phyloP scores from a whole-genome alignment of 1,140 invertebrate species.

The Neodiprion pinetum region DNA sequence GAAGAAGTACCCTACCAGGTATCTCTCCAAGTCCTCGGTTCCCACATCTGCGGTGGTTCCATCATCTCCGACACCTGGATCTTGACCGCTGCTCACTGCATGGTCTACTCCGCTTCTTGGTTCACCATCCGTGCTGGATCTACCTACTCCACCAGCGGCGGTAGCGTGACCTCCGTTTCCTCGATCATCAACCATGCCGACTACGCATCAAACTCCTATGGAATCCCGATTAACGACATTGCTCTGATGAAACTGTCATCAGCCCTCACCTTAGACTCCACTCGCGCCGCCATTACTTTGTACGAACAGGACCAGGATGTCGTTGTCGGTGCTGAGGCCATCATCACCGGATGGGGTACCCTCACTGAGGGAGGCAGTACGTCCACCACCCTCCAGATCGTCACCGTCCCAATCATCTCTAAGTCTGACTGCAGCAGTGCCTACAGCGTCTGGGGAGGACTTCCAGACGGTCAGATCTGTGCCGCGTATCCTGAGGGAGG shows the following conservation, averaged over 20 bases:
- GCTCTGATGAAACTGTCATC: slow-evolving; percentile 31
- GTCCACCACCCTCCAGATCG: slow-evolving; percentile 30
- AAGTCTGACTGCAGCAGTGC: slow-evolving; percentile 34
- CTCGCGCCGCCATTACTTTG: slow-evolving; percentile 30
- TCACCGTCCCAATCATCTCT: slow-evolving; percentile 38
- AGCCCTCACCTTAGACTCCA: slow-evolving; percentile 32
- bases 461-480: slow-evolving; percentile 56
- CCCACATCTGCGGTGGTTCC: slow-evolving; percentile 70
- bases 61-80: slow-evolving; percentile 67
- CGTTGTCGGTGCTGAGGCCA: slow-evolving; percentile 35
- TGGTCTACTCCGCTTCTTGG: slow-evolving; percentile 47
- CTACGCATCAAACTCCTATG: slow-evolving; percentile 25
- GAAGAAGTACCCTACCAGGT: slow-evolving; percentile 71
- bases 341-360: slow-evolving; percentile 57
- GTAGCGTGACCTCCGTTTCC: background rate
- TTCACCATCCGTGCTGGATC: slow-evolving; percentile 9
- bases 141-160: background rate
- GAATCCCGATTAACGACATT: slow-evolving; percentile 38
- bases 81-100: slow-evolving; percentile 74
- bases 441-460: slow-evolving; percentile 28
- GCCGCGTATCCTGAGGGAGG: slow-evolving; percentile 57
- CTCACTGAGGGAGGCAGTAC: background rate
- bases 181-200: slow-evolving; percentile 33
- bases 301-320: slow-evolving; percentile 34
- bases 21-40: slow-evolving; percentile 57